Evolutionary conservation across 1,140 invertebrate species (phyloP).

Genomic region (Orius insidiosus): DNA sequence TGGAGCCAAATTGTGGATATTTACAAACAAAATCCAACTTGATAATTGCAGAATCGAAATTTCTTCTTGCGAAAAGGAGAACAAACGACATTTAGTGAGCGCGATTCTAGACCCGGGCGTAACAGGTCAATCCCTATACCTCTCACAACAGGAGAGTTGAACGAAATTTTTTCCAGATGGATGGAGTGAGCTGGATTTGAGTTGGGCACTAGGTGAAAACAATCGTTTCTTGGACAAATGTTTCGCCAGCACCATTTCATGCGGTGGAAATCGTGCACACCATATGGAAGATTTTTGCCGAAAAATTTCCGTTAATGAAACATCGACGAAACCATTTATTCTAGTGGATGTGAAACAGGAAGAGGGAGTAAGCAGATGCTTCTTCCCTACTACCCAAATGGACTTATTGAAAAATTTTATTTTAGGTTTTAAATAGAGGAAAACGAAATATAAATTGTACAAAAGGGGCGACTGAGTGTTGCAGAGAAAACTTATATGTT

Average conservation of each 20-base stretch:
- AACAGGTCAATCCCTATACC: too few species aligned
- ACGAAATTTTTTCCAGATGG: conserved; percentile 2
- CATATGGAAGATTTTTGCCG: too few species aligned
- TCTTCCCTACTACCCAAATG: background rate
- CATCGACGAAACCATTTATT: conserved; percentile 4
- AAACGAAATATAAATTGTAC: conserved; percentile 50
- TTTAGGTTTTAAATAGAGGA: conserved; percentile 25
- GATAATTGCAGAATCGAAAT: too few species aligned
- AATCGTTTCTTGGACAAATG: too few species aligned
- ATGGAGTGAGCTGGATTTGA: background rate
- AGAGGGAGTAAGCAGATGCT: background rate
- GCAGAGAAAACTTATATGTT: conserved; percentile 61
- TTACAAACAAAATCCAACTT: background rate
- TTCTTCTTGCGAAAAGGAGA: too few species aligned
- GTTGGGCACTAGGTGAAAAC: background rate
- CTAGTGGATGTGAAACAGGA: background rate
- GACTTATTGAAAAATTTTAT: background rate
- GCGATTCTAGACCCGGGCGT: too few species aligned
- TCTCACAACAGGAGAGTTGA: too few species aligned
- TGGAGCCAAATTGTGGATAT: background rate
- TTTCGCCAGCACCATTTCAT: too few species aligned
- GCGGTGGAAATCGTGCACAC: too few species aligned
- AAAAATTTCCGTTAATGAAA: background rate
- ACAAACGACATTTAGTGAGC: too few species aligned
- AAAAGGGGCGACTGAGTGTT: conserved; percentile 50